phyloP scores from a whole-genome alignment of 2,888 invertebrate species.

The Syrphus vitripennis region DNA sequence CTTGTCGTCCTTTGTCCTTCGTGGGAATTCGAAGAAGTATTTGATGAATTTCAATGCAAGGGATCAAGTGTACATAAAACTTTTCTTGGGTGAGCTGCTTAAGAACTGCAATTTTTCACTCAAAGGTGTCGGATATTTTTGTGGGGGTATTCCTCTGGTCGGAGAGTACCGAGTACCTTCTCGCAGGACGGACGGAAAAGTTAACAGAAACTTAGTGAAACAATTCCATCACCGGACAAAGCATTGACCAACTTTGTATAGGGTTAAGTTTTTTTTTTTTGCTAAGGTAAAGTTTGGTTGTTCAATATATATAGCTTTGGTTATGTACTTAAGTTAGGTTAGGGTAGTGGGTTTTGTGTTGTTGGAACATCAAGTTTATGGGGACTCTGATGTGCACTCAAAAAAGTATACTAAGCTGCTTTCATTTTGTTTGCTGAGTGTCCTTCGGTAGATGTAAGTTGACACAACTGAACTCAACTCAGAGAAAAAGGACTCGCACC shows the following conservation, averaged over 20 bases:
- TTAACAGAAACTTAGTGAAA: slow-evolving; percentile 45
- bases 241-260: slow-evolving; percentile 39
- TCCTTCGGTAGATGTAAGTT: slow-evolving; percentile 1
- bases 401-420: slow-evolving; percentile 4
- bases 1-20: slow-evolving; percentile 20
- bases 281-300: background rate
- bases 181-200: slow-evolving; percentile 4
- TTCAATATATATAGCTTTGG: background rate
- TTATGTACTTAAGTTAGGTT: background rate
- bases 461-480: background rate
- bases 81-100: slow-evolving; percentile 49
- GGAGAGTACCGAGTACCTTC: background rate
- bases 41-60: slow-evolving; percentile 62
- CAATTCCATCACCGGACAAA: slow-evolving; percentile 47
- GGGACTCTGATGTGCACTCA: background rate
- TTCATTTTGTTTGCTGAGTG: background rate
- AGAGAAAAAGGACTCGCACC: background rate
- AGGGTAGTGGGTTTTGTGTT: background rate
- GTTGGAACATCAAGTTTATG: background rate
- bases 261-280: background rate
- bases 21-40: slow-evolving; percentile 34
- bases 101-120: slow-evolving; percentile 55
- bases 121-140: slow-evolving; percentile 45
- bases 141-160: slow-evolving; percentile 20
- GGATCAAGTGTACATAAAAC: slow-evolving; percentile 58